phyloP scores from a whole-genome alignment of 2,888 invertebrate genomes.

The Plusia festucae region DNA sequence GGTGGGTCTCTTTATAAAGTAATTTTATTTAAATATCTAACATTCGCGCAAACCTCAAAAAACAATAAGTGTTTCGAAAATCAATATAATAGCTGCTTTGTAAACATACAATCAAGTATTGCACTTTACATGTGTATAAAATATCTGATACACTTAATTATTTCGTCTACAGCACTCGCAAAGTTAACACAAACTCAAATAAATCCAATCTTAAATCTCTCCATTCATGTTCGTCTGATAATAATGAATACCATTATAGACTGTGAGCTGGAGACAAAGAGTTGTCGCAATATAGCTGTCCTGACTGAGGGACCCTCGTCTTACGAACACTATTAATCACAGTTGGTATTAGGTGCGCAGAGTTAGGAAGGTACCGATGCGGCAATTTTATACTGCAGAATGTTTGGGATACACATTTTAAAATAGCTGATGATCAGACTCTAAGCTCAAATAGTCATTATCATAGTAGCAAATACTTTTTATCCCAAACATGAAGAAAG shows the following conservation, averaged over 20 bases:
- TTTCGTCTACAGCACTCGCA: background rate
- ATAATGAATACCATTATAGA: conserved; percentile 45
- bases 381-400: background rate
- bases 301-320: conserved; percentile 70
- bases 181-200: background rate
- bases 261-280: conserved; percentile 51
- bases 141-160: too few relatives aligned
- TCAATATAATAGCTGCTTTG: too few relatives aligned
- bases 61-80: too few relatives aligned
- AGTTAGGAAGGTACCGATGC: conserved; percentile 46
- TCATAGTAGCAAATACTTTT: too few relatives aligned
- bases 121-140: too few relatives aligned
- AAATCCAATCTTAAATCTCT: background rate
- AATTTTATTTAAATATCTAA: too few relatives aligned
- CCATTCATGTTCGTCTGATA: conserved; percentile 10
- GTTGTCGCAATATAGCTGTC: conserved; percentile 71
- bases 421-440: too few relatives aligned
- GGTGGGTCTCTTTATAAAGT: too few relatives aligned
- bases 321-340: conserved; percentile 76
- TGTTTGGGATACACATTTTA: background rate
- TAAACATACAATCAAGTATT: too few relatives aligned
- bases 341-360: conserved; percentile 61
- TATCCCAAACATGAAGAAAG: too few relatives aligned
- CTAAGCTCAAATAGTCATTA: too few relatives aligned
- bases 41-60: too few relatives aligned